These are phyloP conservation scores for Pygoscelis adeliae DNA, from an alignment of 2,113 vertebrate species.

Conservation along the genomic window DNA sequence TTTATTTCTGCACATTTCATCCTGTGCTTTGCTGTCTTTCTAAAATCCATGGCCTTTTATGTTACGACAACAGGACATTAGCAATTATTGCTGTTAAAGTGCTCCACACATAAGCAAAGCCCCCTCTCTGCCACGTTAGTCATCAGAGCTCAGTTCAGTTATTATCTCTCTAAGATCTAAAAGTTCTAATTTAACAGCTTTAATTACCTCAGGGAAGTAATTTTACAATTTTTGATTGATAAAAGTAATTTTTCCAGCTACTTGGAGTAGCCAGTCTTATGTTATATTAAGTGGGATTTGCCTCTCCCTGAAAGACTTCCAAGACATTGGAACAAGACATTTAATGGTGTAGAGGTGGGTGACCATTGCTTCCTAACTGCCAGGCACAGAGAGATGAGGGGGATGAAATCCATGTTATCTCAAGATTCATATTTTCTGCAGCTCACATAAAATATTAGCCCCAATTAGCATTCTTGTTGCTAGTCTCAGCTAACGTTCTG, in stretches of 20 bases:
- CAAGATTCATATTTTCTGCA: neutral
- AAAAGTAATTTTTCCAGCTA: neutral
- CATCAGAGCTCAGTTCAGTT: neutral
- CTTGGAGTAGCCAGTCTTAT: neutral
- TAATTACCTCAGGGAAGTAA: neutral
- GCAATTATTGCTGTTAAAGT: neutral
- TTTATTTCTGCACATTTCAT: slow-evolving; percentile 52
- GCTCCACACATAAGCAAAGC: neutral
- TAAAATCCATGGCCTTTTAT: slow-evolving; percentile 10
- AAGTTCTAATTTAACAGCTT: neutral
- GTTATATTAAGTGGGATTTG: neutral
- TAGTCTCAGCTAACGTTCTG: neutral
- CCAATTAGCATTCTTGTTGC: neutral
- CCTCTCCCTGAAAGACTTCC: neutral
- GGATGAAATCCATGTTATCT: neutral
- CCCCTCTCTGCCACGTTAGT: neutral
- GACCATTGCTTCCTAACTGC: neutral
- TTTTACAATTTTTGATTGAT: neutral
- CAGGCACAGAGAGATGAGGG: neutral
- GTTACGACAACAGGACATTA: slow-evolving; percentile 31
- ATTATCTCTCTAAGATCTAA: neutral
- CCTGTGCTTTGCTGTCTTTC: slow-evolving; percentile 33
- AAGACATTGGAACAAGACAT: neutral
- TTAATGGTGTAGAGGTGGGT: neutral
- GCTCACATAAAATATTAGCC: neutral